These are phyloP conservation scores for Exephanes ischioxanthus DNA, from an alignment of 2,888 invertebrate genomes.

Conservation along the genomic window DNA sequence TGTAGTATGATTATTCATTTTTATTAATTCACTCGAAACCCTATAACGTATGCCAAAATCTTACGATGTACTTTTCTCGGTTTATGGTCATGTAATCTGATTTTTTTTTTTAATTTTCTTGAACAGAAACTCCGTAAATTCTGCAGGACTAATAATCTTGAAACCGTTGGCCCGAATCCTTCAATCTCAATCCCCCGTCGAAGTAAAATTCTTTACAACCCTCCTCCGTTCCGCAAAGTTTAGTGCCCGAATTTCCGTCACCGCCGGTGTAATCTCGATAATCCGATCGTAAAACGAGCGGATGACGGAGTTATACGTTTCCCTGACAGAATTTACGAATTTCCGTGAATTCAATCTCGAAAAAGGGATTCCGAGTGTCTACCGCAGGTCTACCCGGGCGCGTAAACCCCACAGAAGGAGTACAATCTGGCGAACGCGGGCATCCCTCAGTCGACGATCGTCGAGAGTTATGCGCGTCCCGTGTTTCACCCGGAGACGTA, in stretches of 20 bases:
- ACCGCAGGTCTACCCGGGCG: background rate
- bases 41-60: background rate
- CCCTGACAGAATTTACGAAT: constrained; percentile 14
- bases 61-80: too few relatives aligned
- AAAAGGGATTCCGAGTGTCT: constrained; percentile 23
- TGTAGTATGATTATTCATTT: background rate
- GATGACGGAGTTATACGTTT: constrained; percentile 6
- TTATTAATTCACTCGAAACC: background rate
- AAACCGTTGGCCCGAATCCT: background rate
- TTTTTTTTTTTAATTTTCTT: background rate
- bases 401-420: background rate
- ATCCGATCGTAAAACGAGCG: constrained; percentile 24
- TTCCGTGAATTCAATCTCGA: constrained; percentile 15
- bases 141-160: background rate
- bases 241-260: background rate
- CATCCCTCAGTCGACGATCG: constrained; percentile 11
- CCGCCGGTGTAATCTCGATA: constrained; percentile 7
- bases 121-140: background rate
- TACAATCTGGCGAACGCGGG: background rate
- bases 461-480: constrained; percentile 43
- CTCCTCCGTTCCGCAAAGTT: background rate
- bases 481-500: constrained; percentile 12
- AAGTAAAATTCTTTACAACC: constrained; percentile 7
- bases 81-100: too few relatives aligned
- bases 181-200: background rate